A percentile compares a stretch with the other conserved stretches of the same genome.
Evolutionary conservation across 2,797 vertebrate genomes (phyloP).

Genomic region (Melanotaenia boesemani): DNA sequence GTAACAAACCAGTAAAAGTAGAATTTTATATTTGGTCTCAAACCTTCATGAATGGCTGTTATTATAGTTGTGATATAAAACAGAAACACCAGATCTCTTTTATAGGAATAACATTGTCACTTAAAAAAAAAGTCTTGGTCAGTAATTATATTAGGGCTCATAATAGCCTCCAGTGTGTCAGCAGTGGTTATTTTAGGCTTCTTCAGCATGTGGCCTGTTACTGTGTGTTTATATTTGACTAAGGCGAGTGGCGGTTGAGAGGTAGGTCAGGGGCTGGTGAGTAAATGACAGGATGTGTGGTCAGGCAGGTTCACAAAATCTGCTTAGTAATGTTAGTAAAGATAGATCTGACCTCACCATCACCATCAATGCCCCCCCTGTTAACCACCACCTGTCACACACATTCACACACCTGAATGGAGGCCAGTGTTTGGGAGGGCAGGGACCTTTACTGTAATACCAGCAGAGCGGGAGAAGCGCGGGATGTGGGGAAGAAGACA

Average conservation of each 20-base stretch:
- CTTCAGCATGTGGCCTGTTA: constrained; percentile 30
- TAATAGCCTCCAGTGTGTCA: constrained; percentile 46
- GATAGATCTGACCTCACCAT: constrained; percentile 59
- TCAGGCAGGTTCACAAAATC: constrained; percentile 41
- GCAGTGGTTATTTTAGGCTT: constrained; percentile 51
- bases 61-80: constrained; percentile 25
- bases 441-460: constrained; percentile 24
- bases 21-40: constrained; percentile 7
- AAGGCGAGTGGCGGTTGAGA: constrained; percentile 53
- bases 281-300: constrained; percentile 65
- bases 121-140: constrained; percentile 1
- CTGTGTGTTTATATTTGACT: constrained; percentile 49
- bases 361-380: constrained; percentile 42
- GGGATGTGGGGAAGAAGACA: constrained; percentile 18
- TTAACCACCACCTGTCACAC: constrained; percentile 35
- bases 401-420: constrained; percentile 55
- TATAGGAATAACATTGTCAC: constrained; percentile 34
- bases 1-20: constrained; percentile 12
- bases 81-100: constrained; percentile 21
- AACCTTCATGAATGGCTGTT: background rate
- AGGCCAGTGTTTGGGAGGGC: constrained; percentile 53
- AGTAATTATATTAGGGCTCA: constrained; percentile 49
- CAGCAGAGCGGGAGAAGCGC: background rate
- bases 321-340: constrained; percentile 62
- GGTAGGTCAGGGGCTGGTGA: constrained; percentile 50